phyloP scores from a whole-genome alignment of 2,113 vertebrate species.

The Calidris pugnax region DNA sequence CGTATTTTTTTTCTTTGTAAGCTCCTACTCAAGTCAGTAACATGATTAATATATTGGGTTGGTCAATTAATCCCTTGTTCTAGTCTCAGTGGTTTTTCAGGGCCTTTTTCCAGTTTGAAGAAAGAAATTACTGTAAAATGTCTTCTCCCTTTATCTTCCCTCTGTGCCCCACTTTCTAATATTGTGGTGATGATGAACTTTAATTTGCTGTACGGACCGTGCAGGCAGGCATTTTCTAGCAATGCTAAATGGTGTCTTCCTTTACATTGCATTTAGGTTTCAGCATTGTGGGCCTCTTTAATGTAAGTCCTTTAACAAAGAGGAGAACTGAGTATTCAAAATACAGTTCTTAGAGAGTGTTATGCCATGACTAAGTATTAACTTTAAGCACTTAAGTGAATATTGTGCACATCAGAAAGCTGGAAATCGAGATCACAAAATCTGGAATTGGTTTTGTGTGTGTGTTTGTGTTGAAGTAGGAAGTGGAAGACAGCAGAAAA shows the following conservation, averaged over 20 bases:
- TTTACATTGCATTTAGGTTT: neutral
- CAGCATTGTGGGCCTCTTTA: neutral
- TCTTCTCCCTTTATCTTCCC: neutral
- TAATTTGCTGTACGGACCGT: neutral
- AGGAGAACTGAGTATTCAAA: neutral
- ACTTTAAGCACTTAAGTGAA: neutral
- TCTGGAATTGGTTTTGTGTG: neutral
- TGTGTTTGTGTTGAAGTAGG: neutral
- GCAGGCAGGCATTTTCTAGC: neutral
- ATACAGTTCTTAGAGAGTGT: neutral
- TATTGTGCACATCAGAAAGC: neutral
- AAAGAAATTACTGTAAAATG: slow-evolving; percentile 23
- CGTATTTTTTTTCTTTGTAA: neutral
- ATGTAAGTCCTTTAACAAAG: neutral
- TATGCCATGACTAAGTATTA: neutral
- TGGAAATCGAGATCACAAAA: neutral
- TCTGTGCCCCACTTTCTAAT: neutral
- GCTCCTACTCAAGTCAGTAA: neutral
- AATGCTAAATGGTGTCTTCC: neutral
- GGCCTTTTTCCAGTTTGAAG: neutral
- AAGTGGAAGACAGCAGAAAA: neutral
- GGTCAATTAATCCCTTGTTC: slow-evolving; percentile 49
- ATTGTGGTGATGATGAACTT: neutral
- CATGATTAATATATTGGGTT: slow-evolving; percentile 18
- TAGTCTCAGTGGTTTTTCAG: neutral